phyloP scores from a whole-genome alignment of 2,113 vertebrate genomes.

The Tachuris rubrigastra region DNA sequence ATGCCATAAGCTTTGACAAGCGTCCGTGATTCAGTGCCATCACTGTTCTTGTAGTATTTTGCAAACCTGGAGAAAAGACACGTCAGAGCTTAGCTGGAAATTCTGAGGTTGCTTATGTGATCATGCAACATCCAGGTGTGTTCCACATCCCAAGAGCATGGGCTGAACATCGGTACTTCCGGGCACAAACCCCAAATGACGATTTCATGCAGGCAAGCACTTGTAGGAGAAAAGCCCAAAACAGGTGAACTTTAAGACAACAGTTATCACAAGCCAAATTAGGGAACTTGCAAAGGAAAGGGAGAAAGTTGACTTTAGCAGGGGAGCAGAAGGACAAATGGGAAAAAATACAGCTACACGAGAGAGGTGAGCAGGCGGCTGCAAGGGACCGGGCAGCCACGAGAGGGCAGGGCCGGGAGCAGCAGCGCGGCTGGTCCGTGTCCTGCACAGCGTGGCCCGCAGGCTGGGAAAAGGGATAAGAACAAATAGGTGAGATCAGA shows the following conservation, averaged over 20 bases:
- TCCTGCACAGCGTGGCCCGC: neutral
- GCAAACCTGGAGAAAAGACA: slow-evolving; percentile 78
- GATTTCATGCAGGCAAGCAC: neutral
- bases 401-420: slow-evolving; percentile 45
- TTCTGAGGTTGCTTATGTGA: neutral
- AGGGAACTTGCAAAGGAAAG: neutral
- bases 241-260: neutral
- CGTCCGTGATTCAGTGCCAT: slow-evolving; percentile 73
- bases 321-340: neutral
- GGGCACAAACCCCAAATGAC: neutral
- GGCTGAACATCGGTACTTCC: neutral
- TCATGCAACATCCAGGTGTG: neutral
- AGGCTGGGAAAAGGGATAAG: neutral
- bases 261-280: neutral
- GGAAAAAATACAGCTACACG: neutral
- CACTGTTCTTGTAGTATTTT: slow-evolving; percentile 77
- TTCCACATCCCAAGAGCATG: neutral
- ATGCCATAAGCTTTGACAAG: slow-evolving; percentile 88
- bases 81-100: neutral
- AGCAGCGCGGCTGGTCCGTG: neutral
- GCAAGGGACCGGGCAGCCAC: slow-evolving; percentile 13
- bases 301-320: neutral
- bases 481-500: slow-evolving; percentile 7
- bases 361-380: neutral
- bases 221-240: neutral